Conservation (phyloP, 2,113 vertebrate genomes). For the Empidonax traillii region DNA sequence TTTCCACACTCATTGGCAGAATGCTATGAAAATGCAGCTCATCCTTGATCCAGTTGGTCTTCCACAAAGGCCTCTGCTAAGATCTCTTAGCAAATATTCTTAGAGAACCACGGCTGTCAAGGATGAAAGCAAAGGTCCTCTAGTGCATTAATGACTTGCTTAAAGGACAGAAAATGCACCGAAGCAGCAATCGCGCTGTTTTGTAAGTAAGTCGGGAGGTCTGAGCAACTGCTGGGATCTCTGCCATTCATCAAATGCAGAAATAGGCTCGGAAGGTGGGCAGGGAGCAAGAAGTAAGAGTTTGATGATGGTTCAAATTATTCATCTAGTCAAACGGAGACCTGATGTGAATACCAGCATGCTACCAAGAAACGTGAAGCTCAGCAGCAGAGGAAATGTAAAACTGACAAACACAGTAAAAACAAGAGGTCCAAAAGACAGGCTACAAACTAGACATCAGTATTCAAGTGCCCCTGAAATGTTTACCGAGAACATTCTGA, state of each 20-base stretch:
- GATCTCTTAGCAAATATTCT: neutral
- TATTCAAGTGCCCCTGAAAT: neutral
- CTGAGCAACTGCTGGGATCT: neutral
- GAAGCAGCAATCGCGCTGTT: neutral
- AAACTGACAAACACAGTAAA: neutral
- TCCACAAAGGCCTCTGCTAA: neutral
- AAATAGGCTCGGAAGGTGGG: neutral
- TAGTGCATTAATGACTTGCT: neutral
- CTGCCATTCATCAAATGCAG: neutral
- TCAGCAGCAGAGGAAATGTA: neutral
- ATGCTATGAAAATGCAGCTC: neutral
- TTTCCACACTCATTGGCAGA: neutral
- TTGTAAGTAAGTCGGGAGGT: neutral
- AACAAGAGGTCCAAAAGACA: neutral
- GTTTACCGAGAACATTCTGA: neutral
- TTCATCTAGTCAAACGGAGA: neutral
- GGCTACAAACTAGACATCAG: neutral
- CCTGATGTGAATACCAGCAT: neutral
- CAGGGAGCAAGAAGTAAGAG: neutral
- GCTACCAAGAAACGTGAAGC: neutral
- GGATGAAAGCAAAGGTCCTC: neutral
- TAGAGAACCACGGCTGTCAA: neutral
- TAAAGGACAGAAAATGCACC: neutral
- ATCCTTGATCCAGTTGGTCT: neutral
- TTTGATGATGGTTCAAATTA: neutral